Conservation (phyloP, 2,888 invertebrate species). For the Fragum fragum region DNA sequence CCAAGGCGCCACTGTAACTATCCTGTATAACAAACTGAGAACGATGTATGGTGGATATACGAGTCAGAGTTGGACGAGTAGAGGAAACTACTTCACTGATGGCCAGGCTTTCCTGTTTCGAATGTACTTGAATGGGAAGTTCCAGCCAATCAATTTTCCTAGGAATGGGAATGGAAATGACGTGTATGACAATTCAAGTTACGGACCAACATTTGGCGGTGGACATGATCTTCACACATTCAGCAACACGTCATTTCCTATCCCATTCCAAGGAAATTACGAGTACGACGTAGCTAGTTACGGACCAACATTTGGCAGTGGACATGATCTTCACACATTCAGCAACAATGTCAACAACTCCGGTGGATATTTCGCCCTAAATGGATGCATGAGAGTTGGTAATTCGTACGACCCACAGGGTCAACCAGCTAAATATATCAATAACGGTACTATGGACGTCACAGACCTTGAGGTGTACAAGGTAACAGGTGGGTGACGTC, state of each 20-base stretch:
- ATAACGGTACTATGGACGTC: slow-evolving; percentile 42
- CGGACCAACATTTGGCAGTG: slow-evolving; percentile 55
- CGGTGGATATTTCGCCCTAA: slow-evolving; percentile 33
- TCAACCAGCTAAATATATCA: slow-evolving; percentile 30
- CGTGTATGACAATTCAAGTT: neutral
- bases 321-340: slow-evolving; percentile 45
- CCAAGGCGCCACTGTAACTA: slow-evolving; percentile 22
- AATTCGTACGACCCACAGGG: slow-evolving; percentile 40
- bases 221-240: slow-evolving; percentile 46
- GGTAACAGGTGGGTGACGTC: slow-evolving; percentile 41
- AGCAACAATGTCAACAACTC: slow-evolving; percentile 2
- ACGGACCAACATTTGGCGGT: slow-evolving; percentile 57
- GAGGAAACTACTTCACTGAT: slow-evolving; percentile 1
- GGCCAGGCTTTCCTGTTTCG: slow-evolving; percentile 54
- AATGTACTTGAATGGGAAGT: slow-evolving; percentile 35
- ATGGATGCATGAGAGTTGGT: slow-evolving; percentile 24
- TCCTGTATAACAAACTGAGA: slow-evolving; percentile 1
- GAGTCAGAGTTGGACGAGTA: slow-evolving; percentile 47
- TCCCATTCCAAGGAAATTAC: too few species aligned
- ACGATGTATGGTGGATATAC: slow-evolving; percentile 70
- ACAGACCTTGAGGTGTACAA: slow-evolving; percentile 58
- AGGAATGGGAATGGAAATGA: neutral
- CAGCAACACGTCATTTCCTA: neutral
- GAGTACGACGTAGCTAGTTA: neutral
- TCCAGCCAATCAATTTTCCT: slow-evolving; percentile 30